Evolutionary conservation across 1,140 invertebrate genomes (phyloP), one percentile per base, ranked within the genome.

Genomic region (Danaus plexippus): DNA sequence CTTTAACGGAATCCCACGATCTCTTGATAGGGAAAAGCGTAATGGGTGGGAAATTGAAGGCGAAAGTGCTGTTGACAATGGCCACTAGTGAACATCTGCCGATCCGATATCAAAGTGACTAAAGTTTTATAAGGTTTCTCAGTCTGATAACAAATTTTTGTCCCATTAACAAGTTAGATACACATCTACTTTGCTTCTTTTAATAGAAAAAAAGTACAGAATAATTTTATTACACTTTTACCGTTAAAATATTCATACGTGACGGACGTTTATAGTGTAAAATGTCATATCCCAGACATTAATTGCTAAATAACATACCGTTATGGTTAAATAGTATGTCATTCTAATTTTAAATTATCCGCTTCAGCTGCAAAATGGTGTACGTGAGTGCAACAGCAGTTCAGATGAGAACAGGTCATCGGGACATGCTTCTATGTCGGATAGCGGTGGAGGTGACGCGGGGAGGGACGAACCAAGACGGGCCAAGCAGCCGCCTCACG

Each of bases 381-480:
- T 92, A n/a, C 92, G 93, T 63, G 93, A 95, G 69, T 94, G 93
- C 69, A 94, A 94, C 78, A 95, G 94, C 76, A 95, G 94, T 11
- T 95, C 94, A 4, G 94, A 96, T 81, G 94, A 96, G 80, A 95
- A 95, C 79, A 88, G 94, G 22, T 96, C 94, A 11, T 96, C 94
- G 1, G 95, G 95, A 0, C 95, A 96, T 77, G 95, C 95, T n/a
- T 95, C 93, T 63, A 96, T 96, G 94, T 96, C 94, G 41, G 94
- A 96, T 71, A 93, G 92, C 43, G 92, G 92, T 1, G 92, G 90
- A 11, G 92, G 91, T 54, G 92, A 91, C 10, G 66, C 71, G 9
- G 73, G 69, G 0, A 57, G 76, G 3, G 84, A 80, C 22, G 79
- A 84, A 40, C 90, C 89, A 58, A 89, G 90, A 65, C 85, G 90